A percentile compares a stretch with the other conserved stretches of the same genome.
These are phyloP conservation scores for Ganaspis sp. DNA, from an alignment of 1,140 invertebrate genomes.

Conservation along the genomic window DNA sequence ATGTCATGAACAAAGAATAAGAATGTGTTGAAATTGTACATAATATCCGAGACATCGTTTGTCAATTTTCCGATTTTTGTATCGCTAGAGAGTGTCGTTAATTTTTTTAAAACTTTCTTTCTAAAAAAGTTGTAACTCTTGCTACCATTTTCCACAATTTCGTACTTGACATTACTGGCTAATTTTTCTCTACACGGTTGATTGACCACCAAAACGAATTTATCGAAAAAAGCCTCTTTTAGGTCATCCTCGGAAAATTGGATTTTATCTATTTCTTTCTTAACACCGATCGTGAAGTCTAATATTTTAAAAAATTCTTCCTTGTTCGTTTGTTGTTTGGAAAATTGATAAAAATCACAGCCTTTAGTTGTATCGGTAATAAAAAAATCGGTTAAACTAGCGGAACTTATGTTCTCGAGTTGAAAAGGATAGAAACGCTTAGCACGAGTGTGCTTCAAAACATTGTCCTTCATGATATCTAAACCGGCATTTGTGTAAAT, in stretches of 20 bases:
- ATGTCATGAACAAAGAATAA: slow-evolving; percentile 46
- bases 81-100: background rate
- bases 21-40: slow-evolving; percentile 49
- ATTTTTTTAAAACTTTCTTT: slow-evolving; percentile 19
- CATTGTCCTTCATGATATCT: slow-evolving; percentile 44
- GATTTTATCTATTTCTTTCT: slow-evolving; percentile 44
- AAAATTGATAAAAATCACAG: slow-evolving; percentile 46
- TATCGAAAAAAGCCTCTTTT: slow-evolving; percentile 47
- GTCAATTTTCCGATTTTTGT: slow-evolving; percentile 4
- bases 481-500: slow-evolving; percentile 52
- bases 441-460: slow-evolving; percentile 31
- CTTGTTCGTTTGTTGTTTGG: slow-evolving; percentile 40
- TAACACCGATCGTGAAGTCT: slow-evolving; percentile 38
- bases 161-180: slow-evolving; percentile 45
- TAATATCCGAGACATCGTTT: background rate
- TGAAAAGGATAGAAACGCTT: slow-evolving; percentile 38
- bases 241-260: slow-evolving; percentile 34
- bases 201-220: slow-evolving; percentile 54
- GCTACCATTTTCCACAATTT: slow-evolving; percentile 25
- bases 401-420: slow-evolving; percentile 44
- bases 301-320: slow-evolving; percentile 44
- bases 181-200: slow-evolving; percentile 50
- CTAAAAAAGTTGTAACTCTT: slow-evolving; percentile 30
- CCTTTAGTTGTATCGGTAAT: slow-evolving; percentile 40
- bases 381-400: slow-evolving; percentile 51